Base-by-base conservation (phyloP, 2,113 vertebrate species). In the Lucifuga dentata region DNA sequence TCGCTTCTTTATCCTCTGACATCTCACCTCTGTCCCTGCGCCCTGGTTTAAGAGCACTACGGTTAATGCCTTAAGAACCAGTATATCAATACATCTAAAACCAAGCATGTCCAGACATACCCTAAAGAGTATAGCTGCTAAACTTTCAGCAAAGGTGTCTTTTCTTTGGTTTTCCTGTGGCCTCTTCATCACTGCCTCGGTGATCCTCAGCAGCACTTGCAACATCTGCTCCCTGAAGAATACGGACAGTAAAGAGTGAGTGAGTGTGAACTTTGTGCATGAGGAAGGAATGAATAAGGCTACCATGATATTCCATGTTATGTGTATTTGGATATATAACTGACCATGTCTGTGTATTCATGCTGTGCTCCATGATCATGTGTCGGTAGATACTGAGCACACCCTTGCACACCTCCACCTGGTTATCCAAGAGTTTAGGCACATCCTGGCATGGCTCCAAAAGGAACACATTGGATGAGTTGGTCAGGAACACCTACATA, bases 311-410 rank as follows among this genome's bases (percentile, higher is more conserved):
- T n/a, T n/a, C n/a, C n/a, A n/a, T 23, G 29, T 1, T 1, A 19
- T 39, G 15, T 46, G 41, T 16, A 19, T 23, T 2, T 55, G 44
- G 15, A 33, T 15, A 26, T 35, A 1, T 24, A 24, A 81, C 86
- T 81, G 53, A 99, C 98, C 98, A 99, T 0, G 97, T 99, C 83
- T 91, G 95, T 64, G 93, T 95, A 68, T 93, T 93, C 98, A 99
- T 99, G 11, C 92, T 88, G 68, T 97, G 93, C 60, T 99, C 97
- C 97, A 99, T 99, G 84, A 99, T 98, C 94, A 99, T 97, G 69
- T 92, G 96, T 21, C 98, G 93, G 78, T 97, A 99, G 88, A 99
- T 96, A 84, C 93, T 94, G 70, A 99, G 91, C 81, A 99, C 95
- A 2, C 94, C 94, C 86, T 95, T 96, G 91, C 97, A 99, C 51